Evolutionary conservation across 2,797 vertebrate species (phyloP).

Genomic region (Molossus alvarezi): DNA sequence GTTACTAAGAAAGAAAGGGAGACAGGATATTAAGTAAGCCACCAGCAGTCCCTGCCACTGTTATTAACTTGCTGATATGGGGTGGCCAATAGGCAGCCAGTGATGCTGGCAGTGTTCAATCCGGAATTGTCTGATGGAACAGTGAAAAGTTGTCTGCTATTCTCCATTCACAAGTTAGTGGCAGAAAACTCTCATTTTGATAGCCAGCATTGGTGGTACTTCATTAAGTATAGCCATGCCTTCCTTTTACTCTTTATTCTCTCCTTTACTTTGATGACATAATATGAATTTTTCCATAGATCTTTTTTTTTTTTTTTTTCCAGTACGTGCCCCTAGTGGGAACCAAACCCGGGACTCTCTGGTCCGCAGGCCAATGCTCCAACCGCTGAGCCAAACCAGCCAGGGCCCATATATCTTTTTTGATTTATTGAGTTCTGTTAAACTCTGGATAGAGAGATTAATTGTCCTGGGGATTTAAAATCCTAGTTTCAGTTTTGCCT

Average conservation of each 20-base stretch:
- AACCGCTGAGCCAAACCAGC: too few relatives aligned
- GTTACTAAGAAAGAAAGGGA: conserved; percentile 8
- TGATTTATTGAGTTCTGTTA: background rate
- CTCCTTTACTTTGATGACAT: background rate
- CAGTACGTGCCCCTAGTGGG: too few relatives aligned
- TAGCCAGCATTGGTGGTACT: background rate
- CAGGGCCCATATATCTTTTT: background rate
- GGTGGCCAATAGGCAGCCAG: background rate
- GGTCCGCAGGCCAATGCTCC: too few relatives aligned
- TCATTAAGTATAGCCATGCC: background rate
- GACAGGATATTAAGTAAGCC: background rate
- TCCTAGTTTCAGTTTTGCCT: background rate
- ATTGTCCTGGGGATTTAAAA: conserved; percentile 9
- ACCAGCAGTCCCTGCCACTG: background rate
- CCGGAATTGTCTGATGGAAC: background rate
- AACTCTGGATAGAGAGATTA: conserved; percentile 14
- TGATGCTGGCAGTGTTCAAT: background rate
- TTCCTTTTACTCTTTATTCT: background rate
- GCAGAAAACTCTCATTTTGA: background rate
- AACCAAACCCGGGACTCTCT: too few relatives aligned
- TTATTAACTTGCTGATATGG: background rate
- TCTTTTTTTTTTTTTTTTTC: background rate
- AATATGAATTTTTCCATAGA: background rate
- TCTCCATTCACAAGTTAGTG: background rate
- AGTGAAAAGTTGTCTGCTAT: background rate